These are phyloP conservation scores for Odocoileus virginianus DNA, from an alignment of 2,113 vertebrate species.

Conservation along the genomic window DNA sequence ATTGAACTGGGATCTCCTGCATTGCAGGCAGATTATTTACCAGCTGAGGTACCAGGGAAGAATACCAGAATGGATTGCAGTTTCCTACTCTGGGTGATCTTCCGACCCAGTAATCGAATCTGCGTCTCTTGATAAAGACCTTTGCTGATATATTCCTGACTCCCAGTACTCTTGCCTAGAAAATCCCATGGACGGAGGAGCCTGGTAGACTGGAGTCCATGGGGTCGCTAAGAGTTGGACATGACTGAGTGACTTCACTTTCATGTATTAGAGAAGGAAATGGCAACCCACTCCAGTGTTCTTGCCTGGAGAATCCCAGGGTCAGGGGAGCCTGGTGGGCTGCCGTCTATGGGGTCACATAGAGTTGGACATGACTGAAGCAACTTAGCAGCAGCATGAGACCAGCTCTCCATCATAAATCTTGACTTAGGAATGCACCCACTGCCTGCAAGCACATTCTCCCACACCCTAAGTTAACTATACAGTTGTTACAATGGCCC, in stretches of 20 bases:
- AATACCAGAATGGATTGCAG: not conserved
- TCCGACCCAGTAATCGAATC: not conserved
- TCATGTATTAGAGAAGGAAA: not conserved
- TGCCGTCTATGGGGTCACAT: not conserved
- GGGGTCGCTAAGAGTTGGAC: not conserved
- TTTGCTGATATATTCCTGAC: not conserved
- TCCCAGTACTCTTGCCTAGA: not conserved
- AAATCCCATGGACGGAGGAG: not conserved
- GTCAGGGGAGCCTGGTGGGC: not conserved
- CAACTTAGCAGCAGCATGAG: not conserved
- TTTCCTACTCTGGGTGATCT: not conserved
- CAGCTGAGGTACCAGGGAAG: not conserved
- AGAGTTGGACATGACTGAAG: accelerated
- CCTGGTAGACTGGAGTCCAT: not conserved
- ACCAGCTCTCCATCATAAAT: not conserved
- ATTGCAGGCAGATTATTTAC: not conserved
- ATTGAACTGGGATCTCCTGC: not conserved
- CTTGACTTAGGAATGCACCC: not conserved
- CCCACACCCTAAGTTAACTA: not conserved
- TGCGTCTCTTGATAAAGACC: not conserved
- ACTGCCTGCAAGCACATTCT: not conserved
- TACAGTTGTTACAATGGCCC: not conserved
- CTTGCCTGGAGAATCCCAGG: not conserved
- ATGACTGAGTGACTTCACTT: not conserved
- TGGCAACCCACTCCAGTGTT: not conserved